Evolutionary conservation across 2,888 invertebrate species (phyloP).

Genomic region (Drymonia ruficornis): DNA sequence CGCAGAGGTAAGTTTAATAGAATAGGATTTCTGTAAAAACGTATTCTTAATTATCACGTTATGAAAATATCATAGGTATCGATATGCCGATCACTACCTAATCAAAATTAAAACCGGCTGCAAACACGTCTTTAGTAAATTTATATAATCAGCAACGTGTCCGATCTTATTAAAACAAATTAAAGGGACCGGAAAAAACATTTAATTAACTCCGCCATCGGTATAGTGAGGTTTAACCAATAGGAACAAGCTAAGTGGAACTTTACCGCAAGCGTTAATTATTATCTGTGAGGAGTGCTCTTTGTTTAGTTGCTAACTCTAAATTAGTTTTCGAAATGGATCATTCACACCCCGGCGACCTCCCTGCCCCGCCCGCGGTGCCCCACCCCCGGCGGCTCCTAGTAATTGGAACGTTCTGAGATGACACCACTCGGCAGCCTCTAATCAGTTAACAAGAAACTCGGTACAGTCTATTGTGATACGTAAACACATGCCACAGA

Average conservation of each 20-base stretch:
- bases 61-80: no score
- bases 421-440: constrained; percentile 81
- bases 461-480: constrained; percentile 72
- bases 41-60: no score
- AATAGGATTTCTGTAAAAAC: no score
- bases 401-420: constrained; percentile 84
- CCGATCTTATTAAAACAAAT: constrained; percentile 33
- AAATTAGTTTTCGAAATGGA: constrained; percentile 86
- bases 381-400: constrained; percentile 55
- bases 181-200: constrained; percentile 36
- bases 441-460: constrained; percentile 84
- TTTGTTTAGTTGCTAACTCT: constrained; percentile 85
- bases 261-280: constrained; percentile 84
- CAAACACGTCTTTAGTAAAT: background rate
- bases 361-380: constrained; percentile 49
- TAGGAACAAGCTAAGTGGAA: constrained; percentile 81
- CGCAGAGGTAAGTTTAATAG: no score
- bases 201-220: constrained; percentile 70
- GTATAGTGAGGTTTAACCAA: constrained; percentile 73
- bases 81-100: background rate
- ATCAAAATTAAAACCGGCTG: background rate
- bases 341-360: constrained; percentile 78
- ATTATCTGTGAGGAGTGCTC: constrained; percentile 84
- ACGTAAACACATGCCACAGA: constrained; percentile 55
- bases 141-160: constrained; percentile 11